Evolutionary conservation across 2,797 vertebrate genomes (phyloP).

Genomic region (Cyprinella venusta): DNA sequence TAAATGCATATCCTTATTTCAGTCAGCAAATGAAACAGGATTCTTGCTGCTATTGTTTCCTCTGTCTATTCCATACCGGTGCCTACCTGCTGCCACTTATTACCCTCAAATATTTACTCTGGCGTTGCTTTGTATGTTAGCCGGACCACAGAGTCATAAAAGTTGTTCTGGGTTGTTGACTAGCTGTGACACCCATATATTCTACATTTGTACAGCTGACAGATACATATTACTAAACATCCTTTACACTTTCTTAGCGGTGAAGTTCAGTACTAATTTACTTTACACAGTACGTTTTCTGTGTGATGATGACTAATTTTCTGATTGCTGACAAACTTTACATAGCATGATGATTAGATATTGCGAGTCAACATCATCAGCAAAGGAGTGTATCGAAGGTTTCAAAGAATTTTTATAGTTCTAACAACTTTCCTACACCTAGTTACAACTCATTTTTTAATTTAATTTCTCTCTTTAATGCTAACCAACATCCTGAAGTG

Average conservation of each 20-base stretch:
- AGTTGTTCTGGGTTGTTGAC: background rate
- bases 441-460: background rate
- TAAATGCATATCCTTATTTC: background rate
- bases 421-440: background rate
- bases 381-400: conserved; percentile 32
- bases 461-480: background rate
- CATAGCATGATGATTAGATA: background rate
- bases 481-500: background rate
- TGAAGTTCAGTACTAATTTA: background rate
- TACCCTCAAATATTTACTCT: conserved; percentile 77
- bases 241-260: conserved; percentile 12
- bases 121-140: conserved; percentile 60
- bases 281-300: conserved; percentile 10
- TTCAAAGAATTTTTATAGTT: background rate
- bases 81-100: conserved; percentile 61
- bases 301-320: background rate
- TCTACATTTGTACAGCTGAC: conserved; percentile 16
- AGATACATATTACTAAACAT: background rate
- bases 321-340: conserved; percentile 13
- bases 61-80: conserved; percentile 50
- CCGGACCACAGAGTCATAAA: conserved; percentile 4
- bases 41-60: background rate
- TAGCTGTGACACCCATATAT: background rate
- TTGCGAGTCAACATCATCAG: conserved; percentile 18
- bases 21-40: background rate